Base-by-base conservation (phyloP, 2,888 invertebrate genomes). In the Isotomurus palustris region DNA sequence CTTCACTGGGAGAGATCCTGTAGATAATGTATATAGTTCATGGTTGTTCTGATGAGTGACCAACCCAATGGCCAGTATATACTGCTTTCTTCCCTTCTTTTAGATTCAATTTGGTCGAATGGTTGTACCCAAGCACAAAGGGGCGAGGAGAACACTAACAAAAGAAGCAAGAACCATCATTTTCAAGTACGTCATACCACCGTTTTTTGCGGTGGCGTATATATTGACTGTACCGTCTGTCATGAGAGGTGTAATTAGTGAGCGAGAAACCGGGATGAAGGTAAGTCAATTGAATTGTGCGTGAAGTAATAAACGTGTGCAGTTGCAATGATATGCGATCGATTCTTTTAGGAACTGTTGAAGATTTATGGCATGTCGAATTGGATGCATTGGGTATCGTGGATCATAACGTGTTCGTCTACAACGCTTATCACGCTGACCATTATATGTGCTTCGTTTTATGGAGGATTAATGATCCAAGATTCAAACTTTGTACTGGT, bases 231-330 rank as follows among this genome's bases (percentile, higher is more conserved):
- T 80, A 70, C 78, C 81, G 17, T 77, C 64, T 21, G 76, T 80
- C 45, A 66, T 82, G 40, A 77, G 80, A 64, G 76, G 80, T 40
- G 75, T 82, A 44, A 81, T 82, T 2, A 80, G 81, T 72, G 83
- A 83, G 71, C 83, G 82, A 69, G 76, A 78, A 65, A 77, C 80
- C 54, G 83, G 83, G 36, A 77, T 80, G 21, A 82, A 80, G 74
- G 81, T 81, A 73, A 66, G 28, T 22, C 17, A 21, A 40, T 10
- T n/a, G n/a, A n/a, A n/a, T n/a, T n/a, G n/a, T n/a, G n/a, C n/a
- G n/a, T n/a, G n/a, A n/a, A n/a, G n/a, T n/a, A n/a, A n/a, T n/a
- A n/a, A n/a, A n/a, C n/a, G n/a, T n/a, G n/a, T n/a, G n/a, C n/a
- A n/a, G 32, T 32, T 32, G 8, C 32, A 32, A 32, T 10, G 14